These are phyloP conservation scores for Fragum sueziense DNA, from an alignment of 2,888 invertebrate genomes.

Conservation along the genomic window DNA sequence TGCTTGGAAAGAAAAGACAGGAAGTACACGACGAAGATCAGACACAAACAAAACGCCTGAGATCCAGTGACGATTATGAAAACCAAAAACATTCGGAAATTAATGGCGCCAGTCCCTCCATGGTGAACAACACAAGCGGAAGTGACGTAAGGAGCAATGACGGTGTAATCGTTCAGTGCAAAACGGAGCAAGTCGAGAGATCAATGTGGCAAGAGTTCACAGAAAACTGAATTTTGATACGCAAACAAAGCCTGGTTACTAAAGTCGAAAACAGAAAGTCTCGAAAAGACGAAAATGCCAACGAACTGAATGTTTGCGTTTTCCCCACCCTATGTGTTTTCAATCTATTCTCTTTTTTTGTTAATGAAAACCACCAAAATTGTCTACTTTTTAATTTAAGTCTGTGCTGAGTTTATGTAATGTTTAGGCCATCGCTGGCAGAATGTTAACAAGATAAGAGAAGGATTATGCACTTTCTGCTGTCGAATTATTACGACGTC, in stretches of 20 bases:
- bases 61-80: background rate
- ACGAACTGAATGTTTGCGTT: background rate
- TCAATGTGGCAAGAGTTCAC: background rate
- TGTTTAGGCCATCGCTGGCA: too few species aligned
- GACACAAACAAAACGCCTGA: slow-evolving; percentile 3
- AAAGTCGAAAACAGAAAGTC: background rate
- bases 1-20: background rate
- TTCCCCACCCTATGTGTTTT: background rate
- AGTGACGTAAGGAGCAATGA: background rate
- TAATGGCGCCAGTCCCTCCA: background rate
- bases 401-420: too few species aligned
- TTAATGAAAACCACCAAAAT: background rate
- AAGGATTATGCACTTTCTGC: too few species aligned
- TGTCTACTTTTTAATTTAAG: background rate
- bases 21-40: background rate
- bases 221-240: background rate
- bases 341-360: background rate
- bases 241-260: background rate
- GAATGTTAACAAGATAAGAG: too few species aligned
- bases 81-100: background rate
- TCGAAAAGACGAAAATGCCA: background rate
- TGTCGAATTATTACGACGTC: too few species aligned
- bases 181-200: background rate
- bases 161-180: background rate
- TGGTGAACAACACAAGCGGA: background rate